Evolutionary conservation across 53 echinoderm and acorn worm genomes (phyloP).

Genomic region (Holothuria scabra): DNA sequence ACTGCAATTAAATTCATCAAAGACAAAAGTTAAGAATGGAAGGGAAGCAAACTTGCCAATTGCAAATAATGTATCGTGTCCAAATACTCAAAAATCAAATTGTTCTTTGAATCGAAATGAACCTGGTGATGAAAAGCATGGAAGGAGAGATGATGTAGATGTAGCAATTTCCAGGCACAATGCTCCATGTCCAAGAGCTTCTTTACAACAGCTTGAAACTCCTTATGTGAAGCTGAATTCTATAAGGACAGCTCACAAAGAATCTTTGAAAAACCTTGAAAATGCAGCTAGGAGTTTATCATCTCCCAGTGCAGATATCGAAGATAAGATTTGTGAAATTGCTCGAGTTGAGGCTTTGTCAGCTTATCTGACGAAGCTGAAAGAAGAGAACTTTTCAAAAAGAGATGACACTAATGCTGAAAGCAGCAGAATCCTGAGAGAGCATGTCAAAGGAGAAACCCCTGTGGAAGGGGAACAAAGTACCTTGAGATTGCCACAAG

Average conservation of each 20-base stretch:
- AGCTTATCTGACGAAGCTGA: slow-evolving; percentile 10
- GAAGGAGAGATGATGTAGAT: too few species aligned
- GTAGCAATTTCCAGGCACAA: too few species aligned
- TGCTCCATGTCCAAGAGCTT: too few species aligned
- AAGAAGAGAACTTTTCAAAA: background rate
- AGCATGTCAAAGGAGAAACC: background rate
- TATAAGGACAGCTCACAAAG: background rate
- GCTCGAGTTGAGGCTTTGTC: slow-evolving; percentile 26
- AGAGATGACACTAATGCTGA: background rate
- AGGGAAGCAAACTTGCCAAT: too few species aligned
- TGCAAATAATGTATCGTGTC: too few species aligned
- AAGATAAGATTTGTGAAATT: slow-evolving; percentile 36
- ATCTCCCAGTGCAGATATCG: background rate
- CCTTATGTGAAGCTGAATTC: background rate
- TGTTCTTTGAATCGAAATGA: too few species aligned
- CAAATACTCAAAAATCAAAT: too few species aligned
- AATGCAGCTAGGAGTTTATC: background rate
- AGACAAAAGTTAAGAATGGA: too few species aligned
- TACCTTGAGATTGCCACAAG: too few species aligned
- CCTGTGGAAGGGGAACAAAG: background rate
- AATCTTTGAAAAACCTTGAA: background rate
- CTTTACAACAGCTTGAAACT: too few species aligned
- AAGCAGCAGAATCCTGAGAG: background rate
- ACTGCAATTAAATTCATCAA: too few species aligned
- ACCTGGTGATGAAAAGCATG: too few species aligned